A percentile compares a stretch with the other conserved stretches of the same genome.
phyloP scores from a whole-genome alignment of 92 coral and sea anemone genomes.

The Scolanthus callimorphus region DNA sequence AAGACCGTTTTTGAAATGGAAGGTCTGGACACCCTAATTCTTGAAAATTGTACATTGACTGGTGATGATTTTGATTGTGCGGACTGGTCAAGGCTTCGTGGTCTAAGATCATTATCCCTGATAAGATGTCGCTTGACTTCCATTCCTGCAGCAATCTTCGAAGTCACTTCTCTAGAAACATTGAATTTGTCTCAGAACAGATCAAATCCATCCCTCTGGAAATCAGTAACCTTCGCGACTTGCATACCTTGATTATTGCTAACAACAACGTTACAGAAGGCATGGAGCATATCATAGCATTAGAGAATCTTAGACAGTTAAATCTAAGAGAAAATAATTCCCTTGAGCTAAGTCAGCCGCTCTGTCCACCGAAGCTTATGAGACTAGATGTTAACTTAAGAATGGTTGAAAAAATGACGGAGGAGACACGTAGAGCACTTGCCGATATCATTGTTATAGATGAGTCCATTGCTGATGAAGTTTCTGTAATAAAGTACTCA shows the following conservation, averaged over 20 bases:
- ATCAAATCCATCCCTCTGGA: constrained; percentile 14
- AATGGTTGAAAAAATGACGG: constrained; percentile 2
- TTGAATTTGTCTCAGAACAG: constrained; percentile 35
- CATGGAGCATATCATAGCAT: constrained; percentile 6
- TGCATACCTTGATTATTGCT: constrained; percentile 19
- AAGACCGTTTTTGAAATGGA: constrained; percentile 40
- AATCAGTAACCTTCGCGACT: constrained; percentile 2
- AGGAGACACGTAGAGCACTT: constrained; percentile 2
- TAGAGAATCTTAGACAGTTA: constrained; percentile 2
- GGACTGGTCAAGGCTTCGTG: constrained; percentile 16
- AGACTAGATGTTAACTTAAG: constrained; percentile 3
- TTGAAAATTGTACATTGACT: constrained; percentile 23
- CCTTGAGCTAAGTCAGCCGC: neutral
- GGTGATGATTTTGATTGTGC: constrained; percentile 14
- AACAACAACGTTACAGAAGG: constrained; percentile 30
- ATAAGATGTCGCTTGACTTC: constrained; percentile 17
- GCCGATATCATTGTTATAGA: constrained; percentile 19
- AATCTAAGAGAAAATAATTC: constrained; percentile 3
- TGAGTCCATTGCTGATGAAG: neutral
- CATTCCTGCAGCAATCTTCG: constrained; percentile 33
- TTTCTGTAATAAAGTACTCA: constrained; percentile 29
- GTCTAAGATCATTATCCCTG: constrained; percentile 30
- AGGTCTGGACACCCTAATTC: constrained; percentile 10
- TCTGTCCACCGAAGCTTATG: neutral
- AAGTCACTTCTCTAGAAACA: constrained; percentile 19